Conservation (phyloP, 1,140 invertebrate species). For the Mamestra configurata region DNA sequence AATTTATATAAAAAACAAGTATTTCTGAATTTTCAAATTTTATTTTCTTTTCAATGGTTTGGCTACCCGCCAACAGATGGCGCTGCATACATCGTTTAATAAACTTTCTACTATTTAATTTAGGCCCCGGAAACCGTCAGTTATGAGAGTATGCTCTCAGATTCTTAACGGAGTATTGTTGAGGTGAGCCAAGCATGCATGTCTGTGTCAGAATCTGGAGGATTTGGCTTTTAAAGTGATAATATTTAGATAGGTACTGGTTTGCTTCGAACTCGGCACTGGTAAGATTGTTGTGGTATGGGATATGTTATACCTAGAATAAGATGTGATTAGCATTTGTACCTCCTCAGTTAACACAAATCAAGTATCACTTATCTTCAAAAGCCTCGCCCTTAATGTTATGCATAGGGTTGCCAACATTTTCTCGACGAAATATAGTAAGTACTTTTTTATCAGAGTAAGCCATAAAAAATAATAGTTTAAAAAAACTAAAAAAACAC, state of each 20-base stretch:
- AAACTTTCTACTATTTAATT: slow-evolving; percentile 38
- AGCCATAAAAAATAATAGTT: too few species aligned
- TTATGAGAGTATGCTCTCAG: slow-evolving; percentile 69
- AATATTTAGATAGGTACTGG: background rate
- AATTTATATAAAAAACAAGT: background rate
- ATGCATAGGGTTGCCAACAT: too few species aligned
- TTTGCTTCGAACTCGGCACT: background rate
- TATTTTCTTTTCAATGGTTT: background rate
- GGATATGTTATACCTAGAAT: too few species aligned
- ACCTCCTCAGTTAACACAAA: background rate
- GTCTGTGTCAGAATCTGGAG: background rate
- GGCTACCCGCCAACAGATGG: slow-evolving; percentile 2
- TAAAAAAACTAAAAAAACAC: too few species aligned
- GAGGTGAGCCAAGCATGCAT: slow-evolving; percentile 70
- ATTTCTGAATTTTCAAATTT: background rate
- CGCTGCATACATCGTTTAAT: background rate
- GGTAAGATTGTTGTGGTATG: background rate
- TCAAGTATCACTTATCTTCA: too few species aligned
- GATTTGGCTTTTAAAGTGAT: background rate
- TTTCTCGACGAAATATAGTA: too few species aligned
- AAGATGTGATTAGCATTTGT: too few species aligned
- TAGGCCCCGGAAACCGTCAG: slow-evolving; percentile 64
- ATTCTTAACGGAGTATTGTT: slow-evolving; percentile 72
- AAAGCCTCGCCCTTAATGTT: too few species aligned
- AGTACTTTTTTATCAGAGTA: too few species aligned